Conservation (phyloP, 2,113 vertebrate genomes). For the Verasper variegatus region DNA sequence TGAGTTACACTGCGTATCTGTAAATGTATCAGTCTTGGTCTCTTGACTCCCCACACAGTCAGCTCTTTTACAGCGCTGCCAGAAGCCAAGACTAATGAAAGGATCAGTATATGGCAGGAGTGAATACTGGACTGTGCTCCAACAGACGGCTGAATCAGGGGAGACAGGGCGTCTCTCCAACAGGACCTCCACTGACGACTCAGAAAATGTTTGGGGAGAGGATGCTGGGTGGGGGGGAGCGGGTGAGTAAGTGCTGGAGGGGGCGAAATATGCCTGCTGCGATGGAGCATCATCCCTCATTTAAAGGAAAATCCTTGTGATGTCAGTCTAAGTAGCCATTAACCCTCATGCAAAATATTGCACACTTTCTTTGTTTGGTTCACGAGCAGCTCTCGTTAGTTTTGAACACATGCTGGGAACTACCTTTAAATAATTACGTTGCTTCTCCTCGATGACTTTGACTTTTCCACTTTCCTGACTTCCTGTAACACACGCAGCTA, state of each 20-base stretch:
- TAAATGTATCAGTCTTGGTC: constrained; percentile 77
- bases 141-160: constrained; percentile 59
- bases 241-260: constrained; percentile 13
- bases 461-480: constrained; percentile 35
- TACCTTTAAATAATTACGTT: constrained; percentile 43
- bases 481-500: constrained; percentile 23
- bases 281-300: constrained; percentile 35
- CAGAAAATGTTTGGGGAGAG: constrained; percentile 51
- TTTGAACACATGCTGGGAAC: constrained; percentile 17
- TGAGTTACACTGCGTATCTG: constrained; percentile 63
- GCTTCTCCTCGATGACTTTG: constrained; percentile 49
- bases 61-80: constrained; percentile 83
- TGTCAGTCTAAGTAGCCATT: constrained; percentile 27
- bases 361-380: constrained; percentile 5
- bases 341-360: constrained; percentile 11
- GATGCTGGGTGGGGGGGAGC: constrained; percentile 6
- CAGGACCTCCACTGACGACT: constrained; percentile 55
- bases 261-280: constrained; percentile 15
- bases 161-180: constrained; percentile 59
- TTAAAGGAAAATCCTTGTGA: constrained; percentile 40
- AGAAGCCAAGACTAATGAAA: constrained; percentile 81
- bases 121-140: constrained; percentile 82
- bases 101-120: constrained; percentile 83
- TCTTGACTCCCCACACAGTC: constrained; percentile 80
- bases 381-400: constrained; percentile 25